Percentiles rank a stretch among this genome's conserved stretches.
These are phyloP conservation scores for Hippocampus kuda DNA, from an alignment of 2,797 vertebrate genomes.

Conservation along the genomic window DNA sequence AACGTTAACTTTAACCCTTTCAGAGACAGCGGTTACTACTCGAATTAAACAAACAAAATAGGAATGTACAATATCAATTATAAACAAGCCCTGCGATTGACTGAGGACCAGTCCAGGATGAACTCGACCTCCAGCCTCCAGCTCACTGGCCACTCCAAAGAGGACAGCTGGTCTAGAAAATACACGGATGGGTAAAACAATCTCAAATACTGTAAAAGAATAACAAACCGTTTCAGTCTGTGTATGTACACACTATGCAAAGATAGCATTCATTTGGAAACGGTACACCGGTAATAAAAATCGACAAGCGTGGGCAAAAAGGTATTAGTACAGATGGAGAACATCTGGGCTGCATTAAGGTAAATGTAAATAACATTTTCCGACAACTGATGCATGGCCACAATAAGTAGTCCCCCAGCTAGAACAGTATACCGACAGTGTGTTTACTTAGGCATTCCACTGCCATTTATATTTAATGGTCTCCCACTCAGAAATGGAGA, in stretches of 20 bases:
- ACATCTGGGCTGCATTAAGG: conserved; percentile 6
- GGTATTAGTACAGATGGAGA: conserved; percentile 2
- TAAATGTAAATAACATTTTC: conserved; percentile 7
- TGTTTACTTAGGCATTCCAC: conserved; percentile 2
- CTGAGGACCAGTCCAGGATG: neutral
- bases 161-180: neutral
- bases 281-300: neutral
- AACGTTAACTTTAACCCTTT: neutral
- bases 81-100: neutral
- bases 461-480: neutral
- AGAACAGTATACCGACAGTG: neutral
- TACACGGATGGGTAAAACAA: neutral
- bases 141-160: no score
- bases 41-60: neutral
- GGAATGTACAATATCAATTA: neutral
- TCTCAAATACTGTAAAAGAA: neutral
- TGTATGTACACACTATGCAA: neutral
- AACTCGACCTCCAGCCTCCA: no score
- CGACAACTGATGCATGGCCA: conserved; percentile 6
- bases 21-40: no score
- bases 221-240: neutral
- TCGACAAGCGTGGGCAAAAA: neutral
- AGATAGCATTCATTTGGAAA: neutral
- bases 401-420: neutral
- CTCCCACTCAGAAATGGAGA: neutral